Conservation (phyloP, 2,888 invertebrate species). For the Xestobium rufovillosum region DNA sequence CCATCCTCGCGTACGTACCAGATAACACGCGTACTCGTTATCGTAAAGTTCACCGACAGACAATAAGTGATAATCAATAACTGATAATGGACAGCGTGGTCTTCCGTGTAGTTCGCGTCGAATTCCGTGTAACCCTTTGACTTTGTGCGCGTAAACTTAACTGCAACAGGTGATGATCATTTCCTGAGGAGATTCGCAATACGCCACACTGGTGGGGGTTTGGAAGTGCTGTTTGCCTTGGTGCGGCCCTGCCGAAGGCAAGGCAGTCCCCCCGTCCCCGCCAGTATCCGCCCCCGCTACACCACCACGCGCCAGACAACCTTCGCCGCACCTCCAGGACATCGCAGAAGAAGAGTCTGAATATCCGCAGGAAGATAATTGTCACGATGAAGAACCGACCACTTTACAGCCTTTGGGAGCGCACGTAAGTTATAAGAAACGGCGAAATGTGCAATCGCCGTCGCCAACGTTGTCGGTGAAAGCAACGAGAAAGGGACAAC, state of each 20-base stretch:
- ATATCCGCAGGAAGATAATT: conserved; percentile 29
- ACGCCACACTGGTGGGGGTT: conserved; percentile 64
- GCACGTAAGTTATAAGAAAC: conserved; percentile 33
- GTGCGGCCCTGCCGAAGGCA: conserved; percentile 62
- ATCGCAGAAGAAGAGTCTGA: conserved; percentile 68
- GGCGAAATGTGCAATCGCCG: conserved; percentile 48
- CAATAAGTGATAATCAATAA: conserved; percentile 32
- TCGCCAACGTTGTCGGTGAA: conserved; percentile 56
- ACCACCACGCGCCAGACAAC: conserved; percentile 53
- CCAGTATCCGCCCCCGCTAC: conserved; percentile 24
- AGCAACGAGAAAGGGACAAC: conserved; percentile 48
- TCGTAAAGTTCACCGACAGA: conserved; percentile 26
- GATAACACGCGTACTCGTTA: conserved; percentile 8
- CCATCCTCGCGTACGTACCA: conserved; percentile 7
- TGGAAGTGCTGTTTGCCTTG: conserved; percentile 80
- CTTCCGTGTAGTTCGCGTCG: conserved; percentile 4
- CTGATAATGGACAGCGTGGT: conserved; percentile 16
- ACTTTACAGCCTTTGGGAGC: conserved; percentile 43
- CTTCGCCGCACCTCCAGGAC: conserved; percentile 66
- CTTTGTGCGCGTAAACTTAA: too few species aligned
- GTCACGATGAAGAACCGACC: conserved; percentile 48
- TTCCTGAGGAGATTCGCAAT: conserved; percentile 25
- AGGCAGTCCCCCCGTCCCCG: conserved; percentile 36
- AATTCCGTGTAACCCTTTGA: conserved; percentile 8
- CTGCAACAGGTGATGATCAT: conserved; percentile 24